Base-by-base conservation (phyloP, 2,888 invertebrate genomes). In the Nomada fabriciana region DNA sequence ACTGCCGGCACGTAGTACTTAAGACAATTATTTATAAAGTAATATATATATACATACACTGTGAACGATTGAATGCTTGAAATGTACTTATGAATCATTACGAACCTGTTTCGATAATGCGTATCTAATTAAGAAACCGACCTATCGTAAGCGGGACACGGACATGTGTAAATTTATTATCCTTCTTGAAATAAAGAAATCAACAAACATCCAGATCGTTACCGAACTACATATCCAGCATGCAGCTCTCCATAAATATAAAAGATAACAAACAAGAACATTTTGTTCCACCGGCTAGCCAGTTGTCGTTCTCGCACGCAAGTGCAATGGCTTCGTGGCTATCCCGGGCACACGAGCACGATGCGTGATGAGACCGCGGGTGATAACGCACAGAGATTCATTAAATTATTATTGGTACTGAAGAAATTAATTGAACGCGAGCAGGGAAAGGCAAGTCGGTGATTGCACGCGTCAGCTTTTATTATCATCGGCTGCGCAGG, bases 331-430 rank as follows among this genome's bases (percentile, higher is more conserved):
- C 84, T 60, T 47, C 76, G 57, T n/a, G 57, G 11, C 43, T 55
- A 55, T 55, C 59, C 18, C 52, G n/a, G 11, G 25, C 55, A 55
- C 82, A 87, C 79, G 87, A 65, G 63, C 61, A 43, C 71, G 60
- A 57, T 65, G 78, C 80, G 82, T 87, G 87, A 78, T 75, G 71
- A 52, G 75, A 72, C 63, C 57, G 55, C 36, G 60, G 36, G 23
- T 42, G 83, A 87, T 87, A 87, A 87, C 79, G 67, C 76, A 74
- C 70, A 64, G 68, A 83, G 79, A 75, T 79, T 52, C 79, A 86
- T 86, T 86, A 80, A 84, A 76, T 87, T 84, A 76, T 87, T 84
- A 82, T 84, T 76, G 82, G 61, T 73, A 86, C 42, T 18, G 73
- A 72, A 55, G 55, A 72, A 87, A 87, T 86, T 86, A 87, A 87